phyloP scores from a whole-genome alignment of 2,888 invertebrate species.

The Sphaerophoria rueppellii region DNA sequence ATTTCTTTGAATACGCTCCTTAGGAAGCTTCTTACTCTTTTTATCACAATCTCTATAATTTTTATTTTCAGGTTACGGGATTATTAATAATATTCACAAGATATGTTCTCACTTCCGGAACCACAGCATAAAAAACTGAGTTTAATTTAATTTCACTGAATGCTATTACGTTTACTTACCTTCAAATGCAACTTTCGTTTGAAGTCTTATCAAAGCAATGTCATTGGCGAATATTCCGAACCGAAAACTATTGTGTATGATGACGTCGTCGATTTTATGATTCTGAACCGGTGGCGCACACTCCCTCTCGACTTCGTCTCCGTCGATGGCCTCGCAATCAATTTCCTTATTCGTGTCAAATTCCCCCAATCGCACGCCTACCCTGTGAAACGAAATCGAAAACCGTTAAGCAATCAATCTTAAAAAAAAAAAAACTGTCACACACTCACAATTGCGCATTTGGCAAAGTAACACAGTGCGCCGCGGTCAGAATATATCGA shows the following conservation, averaged over 20 bases:
- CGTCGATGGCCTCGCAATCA: slow-evolving; percentile 37
- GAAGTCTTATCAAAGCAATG: slow-evolving; percentile 54
- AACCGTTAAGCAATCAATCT: not conserved
- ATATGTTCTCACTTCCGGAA: too few relatives aligned
- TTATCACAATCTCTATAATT: too few relatives aligned
- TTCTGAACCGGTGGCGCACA: slow-evolving; percentile 56
- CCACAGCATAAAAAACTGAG: not conserved
- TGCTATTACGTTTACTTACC: slow-evolving; percentile 32
- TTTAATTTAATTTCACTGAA: not conserved
- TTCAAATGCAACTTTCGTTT: slow-evolving; percentile 41
- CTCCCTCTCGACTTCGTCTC: slow-evolving; percentile 1
- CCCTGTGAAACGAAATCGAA: slow-evolving; percentile 28
- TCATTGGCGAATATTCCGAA: slow-evolving; percentile 23
- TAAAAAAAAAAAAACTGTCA: not conserved
- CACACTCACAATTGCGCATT: slow-evolving; percentile 53
- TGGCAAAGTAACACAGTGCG: slow-evolving; percentile 55
- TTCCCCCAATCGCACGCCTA: slow-evolving; percentile 64
- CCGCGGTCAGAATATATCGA: slow-evolving; percentile 63
- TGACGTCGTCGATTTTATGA: slow-evolving; percentile 52
- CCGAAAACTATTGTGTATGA: slow-evolving; percentile 52
- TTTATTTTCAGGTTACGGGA: too few relatives aligned
- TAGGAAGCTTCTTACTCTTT: too few relatives aligned
- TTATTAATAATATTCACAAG: too few relatives aligned
- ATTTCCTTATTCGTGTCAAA: slow-evolving; percentile 55
- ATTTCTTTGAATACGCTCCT: too few relatives aligned